A percentile compares a stretch with the other conserved stretches of the same genome.
Conservation (phyloP, 2,888 invertebrate species). For the Synanthedon myopaeformis region DNA sequence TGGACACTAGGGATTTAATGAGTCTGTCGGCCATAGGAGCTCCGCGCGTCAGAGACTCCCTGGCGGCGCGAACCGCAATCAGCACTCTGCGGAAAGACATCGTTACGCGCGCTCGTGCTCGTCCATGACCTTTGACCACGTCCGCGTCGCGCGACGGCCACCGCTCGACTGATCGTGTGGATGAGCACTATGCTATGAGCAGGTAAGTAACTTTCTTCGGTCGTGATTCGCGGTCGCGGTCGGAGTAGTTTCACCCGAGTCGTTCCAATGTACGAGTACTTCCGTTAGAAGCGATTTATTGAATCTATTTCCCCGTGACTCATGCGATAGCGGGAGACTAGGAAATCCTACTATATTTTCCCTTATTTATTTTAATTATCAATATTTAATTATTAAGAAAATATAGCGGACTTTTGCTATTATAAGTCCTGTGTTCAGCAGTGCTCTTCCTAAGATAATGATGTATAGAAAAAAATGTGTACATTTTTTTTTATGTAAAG, state of each 20-base stretch:
- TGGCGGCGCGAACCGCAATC: slow-evolving; percentile 51
- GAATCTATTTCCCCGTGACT: not conserved
- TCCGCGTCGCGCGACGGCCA: slow-evolving; percentile 29
- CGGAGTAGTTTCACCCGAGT: not conserved
- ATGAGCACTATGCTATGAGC: not conserved
- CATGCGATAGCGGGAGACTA: too few species aligned
- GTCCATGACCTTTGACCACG: slow-evolving; percentile 30
- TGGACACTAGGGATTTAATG: slow-evolving; percentile 49
- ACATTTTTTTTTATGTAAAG: too few species aligned
- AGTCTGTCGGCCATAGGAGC: slow-evolving; percentile 54
- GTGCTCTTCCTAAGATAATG: too few species aligned
- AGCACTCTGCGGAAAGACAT: slow-evolving; percentile 55
- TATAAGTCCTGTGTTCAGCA: too few species aligned
- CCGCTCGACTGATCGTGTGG: slow-evolving; percentile 27
- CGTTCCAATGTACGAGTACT: slow-evolving; percentile 11
- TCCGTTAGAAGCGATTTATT: slow-evolving; percentile 12
- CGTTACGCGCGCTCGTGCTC: slow-evolving; percentile 23
- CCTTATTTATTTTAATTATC: too few species aligned
- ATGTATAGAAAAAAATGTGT: too few species aligned
- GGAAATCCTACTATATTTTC: too few species aligned
- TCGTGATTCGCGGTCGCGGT: slow-evolving; percentile 8
- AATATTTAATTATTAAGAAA: too few species aligned
- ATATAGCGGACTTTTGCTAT: too few species aligned
- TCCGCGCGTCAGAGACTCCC: slow-evolving; percentile 44
- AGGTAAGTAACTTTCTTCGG: slow-evolving; percentile 25